Percentiles rank a stretch among this genome's conserved stretches.
Evolutionary conservation across 2,797 vertebrate genomes (phyloP).

Genomic region (Bradypodion pumilum): DNA sequence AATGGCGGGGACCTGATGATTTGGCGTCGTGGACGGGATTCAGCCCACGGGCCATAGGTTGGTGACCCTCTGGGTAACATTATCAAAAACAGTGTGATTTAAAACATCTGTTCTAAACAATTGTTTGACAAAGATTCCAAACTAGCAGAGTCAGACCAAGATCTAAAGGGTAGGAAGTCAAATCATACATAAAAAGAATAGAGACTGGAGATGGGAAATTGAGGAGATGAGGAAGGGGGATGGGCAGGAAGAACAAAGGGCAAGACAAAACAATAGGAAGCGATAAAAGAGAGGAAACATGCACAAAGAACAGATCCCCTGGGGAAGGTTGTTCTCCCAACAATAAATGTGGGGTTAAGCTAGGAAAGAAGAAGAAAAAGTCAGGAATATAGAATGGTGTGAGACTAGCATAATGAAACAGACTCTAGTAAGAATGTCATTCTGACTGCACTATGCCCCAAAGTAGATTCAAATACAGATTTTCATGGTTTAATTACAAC

Average conservation of each 20-base stretch:
- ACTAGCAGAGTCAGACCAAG: neutral
- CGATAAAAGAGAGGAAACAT: neutral
- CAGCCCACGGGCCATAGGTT: no score
- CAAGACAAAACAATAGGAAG: conserved; percentile 29
- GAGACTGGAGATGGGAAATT: neutral
- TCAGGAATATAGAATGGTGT: conserved; percentile 28
- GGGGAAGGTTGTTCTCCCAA: neutral
- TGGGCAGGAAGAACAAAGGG: conserved; percentile 13
- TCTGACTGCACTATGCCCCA: neutral
- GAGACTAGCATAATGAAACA: neutral
- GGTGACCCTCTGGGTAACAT: no score
- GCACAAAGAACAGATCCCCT: conserved; percentile 27
- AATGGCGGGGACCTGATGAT: no score
- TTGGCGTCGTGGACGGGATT: no score
- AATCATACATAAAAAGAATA: neutral
- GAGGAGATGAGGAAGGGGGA: neutral
- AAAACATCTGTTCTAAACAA: conserved; percentile 2
- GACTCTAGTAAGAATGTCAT: neutral
- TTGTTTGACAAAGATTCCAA: conserved; percentile 13
- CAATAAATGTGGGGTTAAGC: conserved; percentile 38
- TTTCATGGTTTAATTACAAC: neutral
- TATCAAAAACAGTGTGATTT: neutral
- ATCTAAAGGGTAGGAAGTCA: neutral
- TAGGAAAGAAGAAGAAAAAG: conserved; percentile 24
- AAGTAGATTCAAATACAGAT: neutral